phyloP scores from a whole-genome alignment of 1,140 invertebrate genomes.

The Sitophilus oryzae region DNA sequence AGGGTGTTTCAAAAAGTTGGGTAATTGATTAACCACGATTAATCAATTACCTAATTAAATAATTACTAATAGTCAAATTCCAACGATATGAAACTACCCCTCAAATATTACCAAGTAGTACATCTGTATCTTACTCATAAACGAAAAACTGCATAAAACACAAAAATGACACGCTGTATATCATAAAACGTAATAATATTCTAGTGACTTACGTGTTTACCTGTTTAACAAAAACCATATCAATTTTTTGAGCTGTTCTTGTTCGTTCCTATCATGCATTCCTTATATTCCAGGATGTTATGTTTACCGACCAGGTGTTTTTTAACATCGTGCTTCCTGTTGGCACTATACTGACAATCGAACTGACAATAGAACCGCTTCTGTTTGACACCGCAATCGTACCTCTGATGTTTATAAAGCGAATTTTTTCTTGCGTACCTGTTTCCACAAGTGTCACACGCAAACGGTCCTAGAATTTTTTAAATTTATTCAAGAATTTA shows the following conservation, averaged over 20 bases:
- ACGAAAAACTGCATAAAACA: too few species aligned
- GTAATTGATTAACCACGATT: too few species aligned
- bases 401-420: background rate
- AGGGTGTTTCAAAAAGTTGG: too few species aligned
- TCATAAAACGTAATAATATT: too few species aligned
- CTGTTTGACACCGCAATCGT: background rate
- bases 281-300: background rate
- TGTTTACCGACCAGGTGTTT: background rate
- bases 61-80: too few species aligned
- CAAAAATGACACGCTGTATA: too few species aligned
- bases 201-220: too few species aligned
- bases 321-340: background rate
- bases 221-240: background rate
- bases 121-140: too few species aligned
- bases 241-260: background rate
- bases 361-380: background rate
- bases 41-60: too few species aligned
- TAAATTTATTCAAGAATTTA: too few species aligned
- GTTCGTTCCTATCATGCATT: background rate
- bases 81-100: too few species aligned
- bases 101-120: too few species aligned
- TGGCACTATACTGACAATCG: background rate
- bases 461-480: slow-evolving; percentile 3
- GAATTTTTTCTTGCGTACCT: background rate
- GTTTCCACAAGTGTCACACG: slow-evolving; percentile 5